Evolutionary conservation across 2,888 invertebrate genomes (phyloP), one percentile per base, ranked within the genome.

Genomic region (Encarsia formosa): DNA sequence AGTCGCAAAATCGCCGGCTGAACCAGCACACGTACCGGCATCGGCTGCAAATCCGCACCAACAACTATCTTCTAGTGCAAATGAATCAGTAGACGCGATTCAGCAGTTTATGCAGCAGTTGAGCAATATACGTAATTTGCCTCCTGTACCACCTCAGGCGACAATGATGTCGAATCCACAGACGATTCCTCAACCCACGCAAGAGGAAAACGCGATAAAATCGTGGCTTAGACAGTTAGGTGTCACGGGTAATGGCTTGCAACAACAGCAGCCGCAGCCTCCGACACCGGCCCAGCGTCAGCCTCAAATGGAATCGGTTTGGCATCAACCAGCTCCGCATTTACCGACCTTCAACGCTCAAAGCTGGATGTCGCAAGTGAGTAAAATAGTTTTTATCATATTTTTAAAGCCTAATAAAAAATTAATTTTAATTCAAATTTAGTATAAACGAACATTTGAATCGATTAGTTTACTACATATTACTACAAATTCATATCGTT

Each of bases 61-160:
- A 19, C 44, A 34, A 9, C 9, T 44, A 18, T 20, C 53, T 48
- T 16, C 42, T 59, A 40, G 66, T 64, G 58, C 54, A 64, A 40
- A 66, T 64, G 58, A 53, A 64, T 64, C 70, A n/a, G 64, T 79
- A 39, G 79, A 80, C 66, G 78, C 79, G 5, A 64, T 78, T 43
- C 77, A 78, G 56, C 76, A 76, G 41, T 65, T 79, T 31, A 77
- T 79, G 40, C 76, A 78, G 49, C 79, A 80, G 58, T 78, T 80
- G 76, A 76, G 77, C 34, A 76, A 76, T 20, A 69, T 79, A 47
- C 76, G 77, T 52, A 72, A 69, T 59, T 49, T 73, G 19, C 68
- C 77, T 56, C 69, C 63, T 56, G 69, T 68, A 47, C 67, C 67
- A n/a, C 68, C 67, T 38, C 56, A 68, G 4, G 67, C 61, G 44